phyloP scores from a whole-genome alignment of 2,113 vertebrate genomes.

The Sphaerodactylus townsendi region DNA sequence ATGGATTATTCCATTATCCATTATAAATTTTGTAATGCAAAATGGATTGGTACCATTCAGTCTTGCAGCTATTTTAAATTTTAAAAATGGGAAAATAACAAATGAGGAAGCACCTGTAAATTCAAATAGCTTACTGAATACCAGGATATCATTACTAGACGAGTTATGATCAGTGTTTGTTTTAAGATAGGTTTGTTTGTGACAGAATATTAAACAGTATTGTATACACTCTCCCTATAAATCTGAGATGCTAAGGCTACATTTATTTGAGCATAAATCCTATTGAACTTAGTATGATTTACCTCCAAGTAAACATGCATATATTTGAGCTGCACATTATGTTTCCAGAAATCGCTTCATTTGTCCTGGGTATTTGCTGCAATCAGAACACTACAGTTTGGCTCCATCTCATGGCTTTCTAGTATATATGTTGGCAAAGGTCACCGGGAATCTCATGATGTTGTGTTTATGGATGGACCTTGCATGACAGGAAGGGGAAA shows the following conservation, averaged over 20 bases:
- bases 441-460: conserved; percentile 1
- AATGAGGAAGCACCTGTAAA: not conserved
- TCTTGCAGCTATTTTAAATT: not conserved
- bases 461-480: not conserved
- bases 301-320: not conserved
- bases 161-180: not conserved
- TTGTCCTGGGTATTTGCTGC: not conserved
- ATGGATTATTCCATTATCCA: not conserved
- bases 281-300: not conserved
- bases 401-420: conserved; percentile 62
- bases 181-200: not conserved
- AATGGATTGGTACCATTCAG: not conserved
- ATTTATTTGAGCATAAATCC: not conserved
- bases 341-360: not conserved
- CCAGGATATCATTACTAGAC: not conserved
- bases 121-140: not conserved
- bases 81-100: not conserved
- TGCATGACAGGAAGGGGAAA: not conserved
- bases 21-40: not conserved
- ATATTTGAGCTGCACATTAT: not conserved
- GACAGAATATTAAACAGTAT: not conserved
- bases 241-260: not conserved
- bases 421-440: conserved; percentile 47
- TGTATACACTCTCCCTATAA: not conserved
- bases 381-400: conserved; percentile 28